Base-by-base conservation (phyloP, 1,140 invertebrate genomes). In the Agraylea sexmaculata region DNA sequence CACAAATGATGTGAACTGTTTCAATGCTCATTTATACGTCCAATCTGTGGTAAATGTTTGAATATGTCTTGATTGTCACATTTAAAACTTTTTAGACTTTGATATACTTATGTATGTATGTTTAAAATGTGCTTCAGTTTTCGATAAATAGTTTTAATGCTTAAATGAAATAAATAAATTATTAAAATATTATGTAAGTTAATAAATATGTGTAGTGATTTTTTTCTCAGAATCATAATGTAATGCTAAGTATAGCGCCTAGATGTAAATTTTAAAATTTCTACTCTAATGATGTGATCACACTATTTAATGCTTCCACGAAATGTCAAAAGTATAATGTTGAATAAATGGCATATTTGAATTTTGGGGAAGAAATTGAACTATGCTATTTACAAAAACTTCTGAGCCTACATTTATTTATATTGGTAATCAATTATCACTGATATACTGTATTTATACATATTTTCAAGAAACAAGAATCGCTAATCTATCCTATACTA, bases 321-420 rank as follows among this genome's bases (percentile, higher is more conserved):
- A 39, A 31, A 38, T 38, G 19, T 38, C 18, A 5, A 23, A 37
- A 35, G 17, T 41, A 40, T 19, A 25, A 38, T 23, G n/a, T 23
- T 40, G 32, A 23, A 37, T 48, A 48, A 45, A 46, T 41, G 47
- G 37, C 37, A 43, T 46, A 42, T 40, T 49, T 45, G 21, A 49
- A 49, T 49, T 49, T 49, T 46, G 47, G 47, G 47, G 47, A 49
- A 49, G 47, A 49, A 49, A 45, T 49, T 49, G 25, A 49, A 37
- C 37, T 45, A 43, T 43, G 43, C 29, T 34, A 7, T 49, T 45
- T 45, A 49, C 27, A 25, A 34, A 19, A 20, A n/a, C n/a, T n/a
- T n/a, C n/a, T n/a, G n/a, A n/a, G n/a, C n/a, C n/a, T n/a, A n/a
- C n/a, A n/a, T n/a, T n/a, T n/a, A n/a, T n/a, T n/a, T n/a, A n/a